Evolutionary conservation across 1,140 invertebrate genomes (phyloP).

Genomic region (Pseudomyrmex gracilis): DNA sequence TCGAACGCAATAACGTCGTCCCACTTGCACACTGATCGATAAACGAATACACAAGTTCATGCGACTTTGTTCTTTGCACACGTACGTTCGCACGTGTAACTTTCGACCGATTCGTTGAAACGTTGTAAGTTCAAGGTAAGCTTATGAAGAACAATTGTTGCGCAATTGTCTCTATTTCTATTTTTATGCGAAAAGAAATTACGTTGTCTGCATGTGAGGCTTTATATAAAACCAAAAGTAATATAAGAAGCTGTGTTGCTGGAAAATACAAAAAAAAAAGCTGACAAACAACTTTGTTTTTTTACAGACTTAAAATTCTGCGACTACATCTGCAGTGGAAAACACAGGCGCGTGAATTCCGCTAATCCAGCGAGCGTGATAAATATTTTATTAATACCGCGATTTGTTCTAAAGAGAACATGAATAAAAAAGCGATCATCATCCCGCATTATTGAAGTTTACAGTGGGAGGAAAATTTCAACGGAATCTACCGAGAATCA

Average conservation of each 20-base stretch:
- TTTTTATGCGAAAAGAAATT: background rate
- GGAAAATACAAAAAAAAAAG: background rate
- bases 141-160: background rate
- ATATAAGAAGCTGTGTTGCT: too few species aligned
- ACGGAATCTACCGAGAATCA: conserved; percentile 16
- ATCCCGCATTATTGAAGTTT: background rate
- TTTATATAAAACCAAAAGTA: too few species aligned
- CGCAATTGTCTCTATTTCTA: background rate
- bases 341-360: background rate
- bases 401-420: background rate
- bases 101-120: conserved; percentile 37
- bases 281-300: background rate
- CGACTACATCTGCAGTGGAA: background rate
- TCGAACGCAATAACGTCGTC: background rate
- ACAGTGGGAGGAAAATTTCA: conserved; percentile 6
- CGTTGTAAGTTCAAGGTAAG: conserved; percentile 22
- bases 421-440: background rate
- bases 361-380: background rate
- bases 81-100: background rate
- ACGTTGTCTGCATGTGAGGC: too few species aligned
- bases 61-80: background rate
- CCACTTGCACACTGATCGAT: conserved; percentile 20
- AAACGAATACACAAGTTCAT: conserved; percentile 6
- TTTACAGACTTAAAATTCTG: background rate
- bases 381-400: background rate